phyloP scores from a whole-genome alignment of 2,888 invertebrate species.

The Limnephilus auricula region DNA sequence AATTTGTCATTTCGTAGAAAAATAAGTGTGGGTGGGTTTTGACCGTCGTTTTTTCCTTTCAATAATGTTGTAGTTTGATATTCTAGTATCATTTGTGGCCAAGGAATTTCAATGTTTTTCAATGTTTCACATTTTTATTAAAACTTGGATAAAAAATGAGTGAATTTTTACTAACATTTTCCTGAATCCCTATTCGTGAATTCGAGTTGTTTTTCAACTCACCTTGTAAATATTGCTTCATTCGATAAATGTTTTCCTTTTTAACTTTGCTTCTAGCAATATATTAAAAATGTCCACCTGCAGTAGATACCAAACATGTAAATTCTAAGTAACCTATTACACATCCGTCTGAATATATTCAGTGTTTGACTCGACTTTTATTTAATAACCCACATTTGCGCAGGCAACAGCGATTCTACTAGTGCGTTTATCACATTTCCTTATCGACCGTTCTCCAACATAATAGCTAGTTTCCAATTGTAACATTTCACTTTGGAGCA shows the following conservation, averaged over 20 bases:
- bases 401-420: background rate
- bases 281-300: background rate
- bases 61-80: background rate
- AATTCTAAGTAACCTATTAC: background rate
- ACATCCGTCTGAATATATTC: background rate
- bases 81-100: background rate
- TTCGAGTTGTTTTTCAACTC: background rate
- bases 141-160: background rate
- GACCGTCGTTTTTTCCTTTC: background rate
- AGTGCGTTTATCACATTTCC: conserved; percentile 33
- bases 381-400: conserved; percentile 2
- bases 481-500: conserved; percentile 34
- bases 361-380: background rate
- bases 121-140: background rate
- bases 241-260: background rate
- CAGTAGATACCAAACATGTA: background rate
- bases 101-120: too few species aligned
- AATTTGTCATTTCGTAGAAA: background rate
- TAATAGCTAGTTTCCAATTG: conserved; percentile 19
- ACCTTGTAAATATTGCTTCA: too few species aligned
- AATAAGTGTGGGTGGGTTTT: background rate
- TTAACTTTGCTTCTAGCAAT: background rate
- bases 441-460: background rate
- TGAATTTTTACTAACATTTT: too few species aligned
- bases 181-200: too few species aligned